Evolutionary conservation across 2,113 vertebrate species (phyloP).

Genomic region (Tricholaema leucomelas): DNA sequence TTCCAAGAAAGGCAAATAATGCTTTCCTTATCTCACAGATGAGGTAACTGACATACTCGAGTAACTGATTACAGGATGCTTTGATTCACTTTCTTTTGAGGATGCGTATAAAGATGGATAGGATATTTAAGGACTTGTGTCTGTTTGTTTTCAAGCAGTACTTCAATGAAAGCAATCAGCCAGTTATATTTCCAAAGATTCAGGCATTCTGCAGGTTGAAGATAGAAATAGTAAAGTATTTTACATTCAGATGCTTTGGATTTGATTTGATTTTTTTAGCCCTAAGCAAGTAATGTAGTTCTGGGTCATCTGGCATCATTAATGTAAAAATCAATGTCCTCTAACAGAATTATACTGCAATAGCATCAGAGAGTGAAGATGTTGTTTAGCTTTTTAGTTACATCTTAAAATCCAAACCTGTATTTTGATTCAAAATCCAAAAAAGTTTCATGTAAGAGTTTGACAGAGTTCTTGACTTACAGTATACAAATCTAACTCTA

Average conservation of each 20-base stretch:
- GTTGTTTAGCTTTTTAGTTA: not conserved
- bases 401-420: too few species aligned
- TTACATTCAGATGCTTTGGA: not conserved
- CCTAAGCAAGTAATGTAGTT: not conserved
- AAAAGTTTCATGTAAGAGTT: not conserved
- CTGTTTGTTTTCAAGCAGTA: slow-evolving; percentile 9
- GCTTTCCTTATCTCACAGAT: not conserved
- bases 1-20: not conserved
- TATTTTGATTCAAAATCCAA: not conserved
- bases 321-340: not conserved
- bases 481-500: not conserved
- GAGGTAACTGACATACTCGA: not conserved
- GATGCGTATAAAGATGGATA: not conserved
- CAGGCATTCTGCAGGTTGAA: not conserved
- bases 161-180: not conserved
- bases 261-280: not conserved
- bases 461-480: not conserved
- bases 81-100: not conserved
- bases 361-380: not conserved
- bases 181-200: not conserved
- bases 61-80: not conserved
- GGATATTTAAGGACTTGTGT: not conserved
- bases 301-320: not conserved
- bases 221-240: not conserved
- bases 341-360: not conserved